phyloP scores from a whole-genome alignment of 2,888 invertebrate species.

The Diadegma fenestrale region DNA sequence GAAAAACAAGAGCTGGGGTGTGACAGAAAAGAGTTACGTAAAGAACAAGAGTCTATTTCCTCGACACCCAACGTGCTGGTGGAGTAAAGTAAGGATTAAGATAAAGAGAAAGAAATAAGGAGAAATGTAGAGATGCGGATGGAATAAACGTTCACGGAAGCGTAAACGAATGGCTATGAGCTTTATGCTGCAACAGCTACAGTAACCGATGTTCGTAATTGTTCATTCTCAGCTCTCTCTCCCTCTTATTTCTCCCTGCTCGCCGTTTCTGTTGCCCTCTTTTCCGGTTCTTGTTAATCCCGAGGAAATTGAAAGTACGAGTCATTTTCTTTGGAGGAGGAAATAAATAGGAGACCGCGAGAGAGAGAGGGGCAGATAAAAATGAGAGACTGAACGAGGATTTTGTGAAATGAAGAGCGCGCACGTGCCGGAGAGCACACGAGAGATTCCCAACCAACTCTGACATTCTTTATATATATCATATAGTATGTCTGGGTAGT shows the following conservation, averaged over 20 bases:
- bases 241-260: not conserved
- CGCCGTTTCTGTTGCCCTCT: not conserved
- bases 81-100: conserved; percentile 19
- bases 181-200: conserved; percentile 19
- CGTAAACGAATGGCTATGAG: conserved; percentile 6
- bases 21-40: conserved; percentile 14
- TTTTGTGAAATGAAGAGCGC: conserved; percentile 47
- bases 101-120: conserved; percentile 27
- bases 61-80: conserved; percentile 2
- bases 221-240: conserved; percentile 20
- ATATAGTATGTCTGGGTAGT: conserved; percentile 29
- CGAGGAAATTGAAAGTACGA: conserved; percentile 55
- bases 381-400: conserved; percentile 32
- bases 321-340: conserved; percentile 20
- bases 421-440: conserved; percentile 52
- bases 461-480: conserved; percentile 51
- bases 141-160: conserved; percentile 54
- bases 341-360: conserved; percentile 21
- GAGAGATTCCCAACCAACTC: conserved; percentile 39
- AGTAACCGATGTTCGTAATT: conserved; percentile 50
- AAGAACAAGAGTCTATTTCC: conserved; percentile 43
- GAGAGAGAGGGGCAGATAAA: conserved; percentile 17
- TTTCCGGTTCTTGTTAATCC: conserved; percentile 39
- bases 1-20: conserved; percentile 2
- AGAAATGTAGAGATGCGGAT: conserved; percentile 22